Evolutionary conservation across 2,888 invertebrate genomes (phyloP), one percentile per base, ranked within the genome.

Genomic region (Leptinotarsa peninsularis): DNA sequence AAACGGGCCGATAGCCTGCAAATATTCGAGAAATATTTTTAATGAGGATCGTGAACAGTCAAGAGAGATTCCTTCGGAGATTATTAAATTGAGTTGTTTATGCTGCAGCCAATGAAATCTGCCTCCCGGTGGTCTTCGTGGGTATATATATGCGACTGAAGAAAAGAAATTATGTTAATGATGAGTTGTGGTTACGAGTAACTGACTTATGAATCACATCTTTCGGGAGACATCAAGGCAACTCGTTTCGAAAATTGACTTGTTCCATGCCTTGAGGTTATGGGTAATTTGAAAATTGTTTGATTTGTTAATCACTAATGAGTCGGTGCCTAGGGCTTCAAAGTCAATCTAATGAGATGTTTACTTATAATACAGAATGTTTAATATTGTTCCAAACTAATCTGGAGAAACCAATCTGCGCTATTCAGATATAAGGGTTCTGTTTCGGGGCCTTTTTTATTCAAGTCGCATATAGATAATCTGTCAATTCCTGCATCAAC

Each of bases 111-210:
- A 33, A 63, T 63, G 21, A 10, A 63, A 63, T 63, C 2, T 63
- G 63, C 63, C 63, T 63, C 63, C 63, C 33, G 63, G 63, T 63
- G 63, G 63, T 63, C 63, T 63, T n/a, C n/a, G 63, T 63, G 63
- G 58, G 4, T 58, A 23, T 58, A 23, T 58, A 23, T 58, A 15
- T 58, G 23, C 58, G 23, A 58, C 58, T 23, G 58, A 23, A 58
- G 58, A 58, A 58, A 58, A 23, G 27, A 21, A 58, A 58, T 58
- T 58, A 58, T 58, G 58, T 58, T 58, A 58, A 58, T 58, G 58
- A 27, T 58, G 58, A 23, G 58, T 21, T 23, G 58, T 58, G 58
- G 54, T 7, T 18, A 18, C 3, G 54, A 54, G 18, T 43, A 13
- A 43, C n/a, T 23, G 13, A 58, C 23, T 58, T 27, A 58, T 58